A percentile compares a stretch with the other conserved stretches of the same genome.
These are phyloP conservation scores for Anaspis maculata DNA, from an alignment of 2,888 invertebrate species.

Conservation along the genomic window DNA sequence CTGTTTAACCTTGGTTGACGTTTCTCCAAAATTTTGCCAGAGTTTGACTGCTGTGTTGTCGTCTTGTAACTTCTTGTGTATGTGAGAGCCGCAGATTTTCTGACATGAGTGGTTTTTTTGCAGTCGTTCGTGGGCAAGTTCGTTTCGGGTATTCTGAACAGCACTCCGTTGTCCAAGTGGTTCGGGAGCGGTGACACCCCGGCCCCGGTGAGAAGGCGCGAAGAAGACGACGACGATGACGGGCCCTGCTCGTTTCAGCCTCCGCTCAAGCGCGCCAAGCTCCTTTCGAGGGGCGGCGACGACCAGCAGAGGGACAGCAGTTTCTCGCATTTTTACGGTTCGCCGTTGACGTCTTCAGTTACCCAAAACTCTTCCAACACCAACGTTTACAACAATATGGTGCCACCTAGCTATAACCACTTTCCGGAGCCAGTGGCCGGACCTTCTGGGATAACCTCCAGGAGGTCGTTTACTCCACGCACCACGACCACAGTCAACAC, in stretches of 20 bases:
- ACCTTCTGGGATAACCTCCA: conserved; percentile 32
- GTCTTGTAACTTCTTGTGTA: background rate
- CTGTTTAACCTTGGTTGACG: too few species aligned
- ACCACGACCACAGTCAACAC: too few species aligned
- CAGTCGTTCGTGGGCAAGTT: conserved; percentile 66
- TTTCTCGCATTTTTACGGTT: conserved; percentile 6
- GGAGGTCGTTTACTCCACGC: conserved; percentile 21
- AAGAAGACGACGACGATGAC: conserved; percentile 34
- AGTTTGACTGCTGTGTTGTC: too few species aligned
- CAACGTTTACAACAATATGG: conserved; percentile 9
- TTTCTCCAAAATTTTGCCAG: too few species aligned
- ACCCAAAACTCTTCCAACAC: conserved; percentile 12
- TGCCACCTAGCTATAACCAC: conserved; percentile 5
- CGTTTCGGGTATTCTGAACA: conserved; percentile 52
- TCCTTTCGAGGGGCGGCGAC: conserved; percentile 15
- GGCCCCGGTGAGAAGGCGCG: conserved; percentile 38
- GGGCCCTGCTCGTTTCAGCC: conserved; percentile 42
- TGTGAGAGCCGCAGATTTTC: conserved; percentile 1
- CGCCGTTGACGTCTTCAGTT: conserved; percentile 8
- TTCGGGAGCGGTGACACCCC: conserved; percentile 36
- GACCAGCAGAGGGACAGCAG: too few species aligned
- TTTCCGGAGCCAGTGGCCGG: conserved; percentile 36
- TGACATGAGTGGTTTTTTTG: conserved; percentile 29
- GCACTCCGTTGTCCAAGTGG: conserved; percentile 52
- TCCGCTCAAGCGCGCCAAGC: conserved; percentile 41